Conservation (phyloP, 2,888 invertebrate genomes). For the Chrysolina oricalcia region DNA sequence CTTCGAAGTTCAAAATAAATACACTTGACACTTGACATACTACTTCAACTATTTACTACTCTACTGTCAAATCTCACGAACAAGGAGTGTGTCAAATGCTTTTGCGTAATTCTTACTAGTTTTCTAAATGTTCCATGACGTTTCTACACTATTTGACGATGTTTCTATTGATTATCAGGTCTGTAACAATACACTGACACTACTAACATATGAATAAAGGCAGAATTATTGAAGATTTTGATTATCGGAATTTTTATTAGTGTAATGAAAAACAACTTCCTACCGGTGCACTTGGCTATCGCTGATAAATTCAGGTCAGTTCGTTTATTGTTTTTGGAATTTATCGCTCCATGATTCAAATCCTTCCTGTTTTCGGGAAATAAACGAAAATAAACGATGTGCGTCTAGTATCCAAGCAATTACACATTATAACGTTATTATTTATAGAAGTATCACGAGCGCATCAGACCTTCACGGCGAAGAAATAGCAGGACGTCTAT, state of each 20-base stretch:
- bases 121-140: too few relatives aligned
- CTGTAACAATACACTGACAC: background rate
- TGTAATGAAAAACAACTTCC: background rate
- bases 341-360: slow-evolving; percentile 26
- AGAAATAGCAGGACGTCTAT: slow-evolving; percentile 12
- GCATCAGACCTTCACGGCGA: slow-evolving; percentile 6
- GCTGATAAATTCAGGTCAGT: slow-evolving; percentile 23
- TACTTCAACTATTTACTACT: too few relatives aligned
- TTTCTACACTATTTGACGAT: too few relatives aligned
- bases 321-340: slow-evolving; percentile 23
- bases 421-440: slow-evolving; percentile 9
- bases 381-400: slow-evolving; percentile 30
- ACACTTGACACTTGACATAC: too few relatives aligned
- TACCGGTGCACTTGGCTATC: background rate
- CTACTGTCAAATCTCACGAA: too few relatives aligned
- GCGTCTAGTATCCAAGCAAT: slow-evolving; percentile 21
- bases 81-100: too few relatives aligned
- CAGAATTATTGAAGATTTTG: background rate
- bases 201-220: background rate
- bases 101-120: too few relatives aligned
- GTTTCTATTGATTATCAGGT: too few relatives aligned
- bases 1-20: too few relatives aligned
- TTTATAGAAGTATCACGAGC: slow-evolving; percentile 21
- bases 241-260: background rate
- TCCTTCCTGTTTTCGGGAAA: slow-evolving; percentile 28